Base-by-base conservation (phyloP, 2,113 vertebrate species). In the Muntiacus muntjak region DNA sequence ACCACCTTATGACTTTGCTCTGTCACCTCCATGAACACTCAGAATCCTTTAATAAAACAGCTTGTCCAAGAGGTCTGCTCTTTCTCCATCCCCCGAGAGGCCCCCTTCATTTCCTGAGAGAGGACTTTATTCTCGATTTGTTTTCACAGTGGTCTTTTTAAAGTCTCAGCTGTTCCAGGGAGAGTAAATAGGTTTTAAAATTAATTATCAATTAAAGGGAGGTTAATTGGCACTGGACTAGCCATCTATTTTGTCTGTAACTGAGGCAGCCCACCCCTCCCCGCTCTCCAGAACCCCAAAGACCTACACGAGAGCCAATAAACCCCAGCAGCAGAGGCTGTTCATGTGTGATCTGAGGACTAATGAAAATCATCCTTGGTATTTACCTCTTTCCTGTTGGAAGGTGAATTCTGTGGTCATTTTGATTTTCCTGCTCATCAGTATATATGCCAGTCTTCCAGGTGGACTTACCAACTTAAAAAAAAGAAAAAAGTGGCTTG, bases 191-290 rank as follows among this genome's bases (percentile, higher is more conserved):
- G 98, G 98, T 97, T 98, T 99, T 98, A 97, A 99, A 98, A 99
- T 98, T 98, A 99, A 99, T 98, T 99, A 98, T 98, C 98, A 98
- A 98, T 99, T 99, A 99, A 98, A 99, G 98, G 97, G 57, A 99
- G 98, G 98, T 98, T 99, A 98, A 98, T 98, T 98, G 98, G 98
- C 95, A 98, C 96, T 9, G 57, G 94, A 93, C 97, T 98, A 97
- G 97, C 98, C 98, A 98, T 98, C 98, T 98, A 98, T 98, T 99
- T 98, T 98, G 97, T 97, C 97, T 95, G 85, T 97, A 98, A 98
- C 97, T 88, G 97, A 99, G 96, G 98, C 96, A 88, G 95, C 62
- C 97, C 60, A n/a, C 94, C 96, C 52, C 76, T 25, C 91, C 96
- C 81, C 45, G 1, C 94, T 28, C 94, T 92, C 91, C 95, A 93